Evolutionary conservation across 2,888 invertebrate species (phyloP).

Genomic region (Tyria jacobaeae): DNA sequence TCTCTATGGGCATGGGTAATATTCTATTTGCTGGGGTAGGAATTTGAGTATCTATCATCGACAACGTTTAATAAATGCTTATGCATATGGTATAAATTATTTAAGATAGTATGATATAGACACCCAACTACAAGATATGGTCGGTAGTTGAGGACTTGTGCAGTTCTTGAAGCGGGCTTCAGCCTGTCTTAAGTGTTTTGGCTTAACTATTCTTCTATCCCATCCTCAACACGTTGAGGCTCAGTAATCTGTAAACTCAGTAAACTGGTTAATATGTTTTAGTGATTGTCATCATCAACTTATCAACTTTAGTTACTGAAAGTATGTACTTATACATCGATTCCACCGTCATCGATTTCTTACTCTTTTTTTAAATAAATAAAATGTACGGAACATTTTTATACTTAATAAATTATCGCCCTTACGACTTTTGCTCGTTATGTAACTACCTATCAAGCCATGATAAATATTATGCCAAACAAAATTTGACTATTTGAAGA

Average conservation of each 20-base stretch:
- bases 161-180: too few relatives aligned
- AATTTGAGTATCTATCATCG: too few relatives aligned
- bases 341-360: neutral
- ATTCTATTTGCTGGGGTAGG: too few relatives aligned
- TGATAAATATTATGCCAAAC: slow-evolving; percentile 41
- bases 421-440: slow-evolving; percentile 18
- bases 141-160: too few relatives aligned
- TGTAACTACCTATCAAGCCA: slow-evolving; percentile 38
- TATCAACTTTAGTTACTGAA: neutral
- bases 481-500: slow-evolving; percentile 45
- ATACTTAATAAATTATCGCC: slow-evolving; percentile 4
- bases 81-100: too few relatives aligned
- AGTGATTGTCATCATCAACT: neutral
- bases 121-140: too few relatives aligned
- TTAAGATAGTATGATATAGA: too few relatives aligned
- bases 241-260: neutral
- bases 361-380: neutral
- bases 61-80: too few relatives aligned
- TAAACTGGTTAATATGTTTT: neutral
- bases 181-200: neutral
- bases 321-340: neutral
- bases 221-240: neutral
- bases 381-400: neutral
- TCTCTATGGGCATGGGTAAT: too few relatives aligned
- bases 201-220: too few relatives aligned